Evolutionary conservation across 1,140 invertebrate genomes (phyloP), one percentile per base, ranked within the genome.

Genomic region (Scaptodrosophila lebanonensis): DNA sequence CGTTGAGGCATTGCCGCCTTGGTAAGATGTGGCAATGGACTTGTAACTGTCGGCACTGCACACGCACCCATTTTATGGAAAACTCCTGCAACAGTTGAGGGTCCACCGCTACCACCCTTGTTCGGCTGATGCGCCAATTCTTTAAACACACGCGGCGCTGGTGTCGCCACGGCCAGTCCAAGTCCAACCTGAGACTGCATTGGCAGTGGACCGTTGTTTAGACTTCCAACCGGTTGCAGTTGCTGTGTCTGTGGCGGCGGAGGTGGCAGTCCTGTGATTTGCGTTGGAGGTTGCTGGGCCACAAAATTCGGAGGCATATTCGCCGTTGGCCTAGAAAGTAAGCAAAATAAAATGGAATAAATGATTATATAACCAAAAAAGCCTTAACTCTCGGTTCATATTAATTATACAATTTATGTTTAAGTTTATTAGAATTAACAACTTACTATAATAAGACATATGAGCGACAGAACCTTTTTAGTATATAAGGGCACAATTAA

Each of bases 131-230:
- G 75, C 2, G 85, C 85, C 22, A 86, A 42, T 39, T 86, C 85
- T 52, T 86, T 86, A 29, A 84, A 71, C 4, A 86, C 61, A 0
- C 85, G 61, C 35, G 85, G 61, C 16, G 85, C 60, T 85, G 84
- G 84, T 3, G 83, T 76, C 2, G 85, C 69, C 67, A 86, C 86
- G 1, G 86, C 85, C 42, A 87, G 79, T 0, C 73, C 59, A 12
- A 79, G 18, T 0, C 72, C 72, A 13, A n/a, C 27, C 40, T 7
- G 22, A 8, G 22, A 20, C 11, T 0, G 9, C 56, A 44, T 6
- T 77, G 72, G 63, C 9, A 44, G 27, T 15, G 44, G 12, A 38
- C 43, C 11, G 47, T 11, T 58, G 68, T 12, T 45, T 50, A 12
- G 32, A 15, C 25, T 43, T 59, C 8, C n/a, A n/a, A 39, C 40